phyloP scores from a whole-genome alignment of 2,797 vertebrate species.

The Aulostomus chinensis region DNA sequence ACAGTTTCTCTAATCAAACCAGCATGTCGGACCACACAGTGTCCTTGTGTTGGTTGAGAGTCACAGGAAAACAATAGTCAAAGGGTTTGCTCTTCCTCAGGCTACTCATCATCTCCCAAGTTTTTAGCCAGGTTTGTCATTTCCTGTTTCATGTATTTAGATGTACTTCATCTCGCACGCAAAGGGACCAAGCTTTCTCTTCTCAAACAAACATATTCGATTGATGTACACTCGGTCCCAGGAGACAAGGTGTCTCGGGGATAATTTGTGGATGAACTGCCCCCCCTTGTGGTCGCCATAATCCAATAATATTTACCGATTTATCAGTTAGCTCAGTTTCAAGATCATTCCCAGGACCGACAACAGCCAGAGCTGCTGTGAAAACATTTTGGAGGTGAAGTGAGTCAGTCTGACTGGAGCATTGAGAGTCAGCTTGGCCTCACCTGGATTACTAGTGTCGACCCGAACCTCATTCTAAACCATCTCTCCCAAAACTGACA shows the following conservation, averaged over 20 bases:
- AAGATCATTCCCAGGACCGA: too few species aligned
- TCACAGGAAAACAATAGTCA: constrained; percentile 55
- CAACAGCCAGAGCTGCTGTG: too few species aligned
- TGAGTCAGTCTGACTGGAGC: too few species aligned
- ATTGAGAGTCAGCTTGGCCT: too few species aligned
- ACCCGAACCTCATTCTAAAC: too few species aligned
- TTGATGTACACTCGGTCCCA: too few species aligned
- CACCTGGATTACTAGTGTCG: too few species aligned
- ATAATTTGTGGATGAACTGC: constrained; percentile 45
- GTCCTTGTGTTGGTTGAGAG: constrained; percentile 46
- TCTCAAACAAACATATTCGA: not conserved
- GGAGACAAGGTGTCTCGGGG: not conserved
- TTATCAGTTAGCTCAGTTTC: too few species aligned
- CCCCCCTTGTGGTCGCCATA: constrained; percentile 56
- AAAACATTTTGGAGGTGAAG: too few species aligned
- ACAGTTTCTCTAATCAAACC: constrained; percentile 69
- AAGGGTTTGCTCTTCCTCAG: not conserved
- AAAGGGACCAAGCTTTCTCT: not conserved
- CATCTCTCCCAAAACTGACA: too few species aligned
- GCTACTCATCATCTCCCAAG: constrained; percentile 11
- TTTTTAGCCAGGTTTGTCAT: constrained; percentile 22
- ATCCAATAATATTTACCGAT: too few species aligned
- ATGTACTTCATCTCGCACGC: not conserved
- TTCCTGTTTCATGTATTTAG: constrained; percentile 7
- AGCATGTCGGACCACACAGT: constrained; percentile 70